Evolutionary conservation across 2,113 vertebrate genomes (phyloP).

Genomic region (Aleadryas rufinucha): DNA sequence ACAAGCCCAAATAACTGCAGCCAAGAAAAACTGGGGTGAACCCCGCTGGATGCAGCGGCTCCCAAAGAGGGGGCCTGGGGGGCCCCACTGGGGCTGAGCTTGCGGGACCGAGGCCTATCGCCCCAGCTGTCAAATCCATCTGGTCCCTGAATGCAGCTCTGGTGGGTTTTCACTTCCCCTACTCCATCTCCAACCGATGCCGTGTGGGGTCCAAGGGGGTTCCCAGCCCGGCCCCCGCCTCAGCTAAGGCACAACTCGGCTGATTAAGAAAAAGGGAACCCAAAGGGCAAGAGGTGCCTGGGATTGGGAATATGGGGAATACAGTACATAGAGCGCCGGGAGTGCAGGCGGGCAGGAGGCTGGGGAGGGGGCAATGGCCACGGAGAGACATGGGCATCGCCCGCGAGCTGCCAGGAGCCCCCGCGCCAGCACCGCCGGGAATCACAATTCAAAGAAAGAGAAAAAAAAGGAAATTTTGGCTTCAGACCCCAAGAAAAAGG

Average conservation of each 20-base stretch:
- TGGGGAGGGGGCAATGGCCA: not conserved
- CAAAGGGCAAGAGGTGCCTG: not conserved
- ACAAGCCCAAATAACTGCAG: accelerated
- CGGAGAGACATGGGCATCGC: not conserved
- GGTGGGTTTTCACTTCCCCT: not conserved
- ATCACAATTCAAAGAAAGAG: not conserved
- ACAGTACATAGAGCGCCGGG: not conserved
- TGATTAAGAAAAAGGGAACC: not conserved
- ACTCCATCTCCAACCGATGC: not conserved
- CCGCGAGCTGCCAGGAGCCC: not conserved
- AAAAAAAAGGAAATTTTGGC: not conserved
- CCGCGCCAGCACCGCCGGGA: not conserved
- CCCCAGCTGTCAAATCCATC: not conserved
- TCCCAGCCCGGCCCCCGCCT: not conserved
- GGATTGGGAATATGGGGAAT: not conserved
- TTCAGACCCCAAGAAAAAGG: not conserved
- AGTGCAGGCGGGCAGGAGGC: not conserved
- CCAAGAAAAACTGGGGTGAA: not conserved
- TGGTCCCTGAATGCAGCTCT: not conserved
- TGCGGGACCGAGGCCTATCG: accelerated
- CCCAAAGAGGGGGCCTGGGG: not conserved
- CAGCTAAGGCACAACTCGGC: constrained; percentile 11
- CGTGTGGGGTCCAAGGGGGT: accelerated
- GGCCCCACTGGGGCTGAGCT: not conserved
- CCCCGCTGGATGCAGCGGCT: not conserved